These are phyloP conservation scores for Danionella dracula DNA, from an alignment of 2,797 vertebrate species.

Conservation along the genomic window DNA sequence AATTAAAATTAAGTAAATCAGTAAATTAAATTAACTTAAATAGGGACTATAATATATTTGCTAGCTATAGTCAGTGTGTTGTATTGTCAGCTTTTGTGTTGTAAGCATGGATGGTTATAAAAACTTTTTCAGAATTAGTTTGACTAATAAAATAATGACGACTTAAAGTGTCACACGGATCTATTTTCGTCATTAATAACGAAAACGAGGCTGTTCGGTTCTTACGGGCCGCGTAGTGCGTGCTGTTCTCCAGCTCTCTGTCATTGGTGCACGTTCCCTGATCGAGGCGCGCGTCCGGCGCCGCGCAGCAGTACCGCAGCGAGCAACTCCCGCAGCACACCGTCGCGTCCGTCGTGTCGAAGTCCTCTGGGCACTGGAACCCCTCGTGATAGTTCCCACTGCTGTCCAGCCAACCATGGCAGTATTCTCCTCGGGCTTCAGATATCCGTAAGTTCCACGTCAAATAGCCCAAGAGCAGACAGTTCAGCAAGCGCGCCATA, in stretches of 20 bases:
- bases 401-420: conserved; percentile 91
- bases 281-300: conserved; percentile 83
- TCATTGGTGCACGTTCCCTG: conserved; percentile 91
- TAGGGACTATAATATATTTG: too few relatives aligned
- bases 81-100: too few relatives aligned
- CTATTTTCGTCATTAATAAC: too few relatives aligned
- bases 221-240: conserved; percentile 82
- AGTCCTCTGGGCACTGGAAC: conserved; percentile 94
- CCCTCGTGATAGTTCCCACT: conserved; percentile 86
- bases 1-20: too few relatives aligned
- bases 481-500: conserved; percentile 69
- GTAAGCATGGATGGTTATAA: too few relatives aligned
- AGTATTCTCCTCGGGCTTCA: conserved; percentile 85
- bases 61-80: too few relatives aligned
- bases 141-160: too few relatives aligned
- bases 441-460: conserved; percentile 73
- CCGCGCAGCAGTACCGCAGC: conserved; percentile 91
- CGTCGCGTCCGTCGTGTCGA: conserved; percentile 86
- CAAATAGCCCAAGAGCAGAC: conserved; percentile 71
- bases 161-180: too few relatives aligned
- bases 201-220: too few relatives aligned
- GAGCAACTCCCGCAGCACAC: conserved; percentile 94
- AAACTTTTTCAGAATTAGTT: too few relatives aligned
- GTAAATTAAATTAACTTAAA: too few relatives aligned
- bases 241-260: conserved; percentile 73